Base-by-base conservation (phyloP, 2,113 vertebrate genomes). In the Acrocephalus kingi region DNA sequence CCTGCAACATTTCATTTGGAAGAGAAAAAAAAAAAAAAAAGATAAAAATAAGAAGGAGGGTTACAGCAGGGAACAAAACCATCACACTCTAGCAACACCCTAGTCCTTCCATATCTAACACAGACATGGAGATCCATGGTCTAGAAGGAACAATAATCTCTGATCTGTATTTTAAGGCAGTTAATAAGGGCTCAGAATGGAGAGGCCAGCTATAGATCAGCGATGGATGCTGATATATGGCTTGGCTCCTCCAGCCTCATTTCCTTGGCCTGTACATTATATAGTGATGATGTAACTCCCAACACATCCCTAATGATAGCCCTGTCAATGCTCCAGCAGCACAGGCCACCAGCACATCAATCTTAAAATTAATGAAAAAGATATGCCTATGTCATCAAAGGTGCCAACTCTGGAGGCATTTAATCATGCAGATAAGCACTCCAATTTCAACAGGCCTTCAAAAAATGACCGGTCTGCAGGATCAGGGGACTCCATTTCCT, bases 361-460 rank as follows among this genome's bases (percentile, higher is more conserved):
- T 90, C 93, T 80, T 69, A 84, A 19, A 93, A 81, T 73, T 91
- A 46, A 52, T 56, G 78, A 84, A 55, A 59, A 93, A 87, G 63
- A 88, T 55, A 81, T 52, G 79, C 67, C 52, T 74, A 17, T 80
- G 52, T 88, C 88, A 90, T 82, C 87, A 87, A 79, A 89, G 49
- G 28, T 94, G 89, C 54, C 89, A 91, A 1, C n/a, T 82, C 73
- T 71, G 25, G 64, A 86, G 61, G 49, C 69, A 84, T 84, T 89
- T 87, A 82, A 91, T 90, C 94, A 94, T 3, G 2, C 0, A 1
- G 73, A 78, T 56, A 91, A 95, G 48, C 56, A 78, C 35, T 63
- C 17, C 0, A 6, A 54, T 92, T 94, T 91, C 77, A 93, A 92
- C 37, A 87, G 52, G 45, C 48, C 56, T 91, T 89, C 86, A 80